These are phyloP conservation scores for Caenorhabditis remanei DNA, from an alignment of 1,140 invertebrate genomes.

Conservation along the genomic window DNA sequence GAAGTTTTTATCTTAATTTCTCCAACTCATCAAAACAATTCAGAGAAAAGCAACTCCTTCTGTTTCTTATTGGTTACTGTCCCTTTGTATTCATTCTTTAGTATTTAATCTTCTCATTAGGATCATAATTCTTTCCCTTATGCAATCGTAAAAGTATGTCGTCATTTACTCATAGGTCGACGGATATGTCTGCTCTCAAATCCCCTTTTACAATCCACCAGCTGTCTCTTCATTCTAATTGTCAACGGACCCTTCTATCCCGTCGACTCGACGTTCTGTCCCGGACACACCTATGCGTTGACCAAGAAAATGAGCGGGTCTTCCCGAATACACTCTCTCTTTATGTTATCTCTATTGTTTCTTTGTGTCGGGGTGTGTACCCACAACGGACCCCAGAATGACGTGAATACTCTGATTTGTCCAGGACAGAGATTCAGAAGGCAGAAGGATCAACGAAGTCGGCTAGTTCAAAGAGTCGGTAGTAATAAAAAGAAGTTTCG, in stretches of 20 bases:
- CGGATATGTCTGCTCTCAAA: constrained; percentile 12
- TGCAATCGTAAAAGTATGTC: not conserved
- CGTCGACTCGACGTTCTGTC: not conserved
- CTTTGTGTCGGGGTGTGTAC: constrained; percentile 8
- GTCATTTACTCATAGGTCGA: not conserved
- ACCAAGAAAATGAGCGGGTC: constrained; percentile 11
- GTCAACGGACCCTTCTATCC: constrained; percentile 20
- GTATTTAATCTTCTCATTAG: no score
- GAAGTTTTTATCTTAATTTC: no score
- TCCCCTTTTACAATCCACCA: not conserved
- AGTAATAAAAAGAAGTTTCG: not conserved
- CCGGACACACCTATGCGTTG: constrained; percentile 45
- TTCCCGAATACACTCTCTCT: not conserved
- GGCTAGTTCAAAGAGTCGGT: not conserved
- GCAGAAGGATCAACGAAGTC: not conserved
- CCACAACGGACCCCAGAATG: not conserved
- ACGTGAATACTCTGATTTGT: not conserved
- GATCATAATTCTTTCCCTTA: not conserved
- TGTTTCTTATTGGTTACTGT: no score
- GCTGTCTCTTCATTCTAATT: not conserved
- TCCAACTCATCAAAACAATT: no score
- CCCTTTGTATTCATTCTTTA: no score
- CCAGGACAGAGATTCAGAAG: not conserved
- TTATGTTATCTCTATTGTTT: not conserved
- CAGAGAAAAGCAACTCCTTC: no score